Percentiles rank a stretch among this genome's conserved stretches.
Evolutionary conservation across 1,140 invertebrate genomes (phyloP).

Genomic region (Teleopsis dalmanni): DNA sequence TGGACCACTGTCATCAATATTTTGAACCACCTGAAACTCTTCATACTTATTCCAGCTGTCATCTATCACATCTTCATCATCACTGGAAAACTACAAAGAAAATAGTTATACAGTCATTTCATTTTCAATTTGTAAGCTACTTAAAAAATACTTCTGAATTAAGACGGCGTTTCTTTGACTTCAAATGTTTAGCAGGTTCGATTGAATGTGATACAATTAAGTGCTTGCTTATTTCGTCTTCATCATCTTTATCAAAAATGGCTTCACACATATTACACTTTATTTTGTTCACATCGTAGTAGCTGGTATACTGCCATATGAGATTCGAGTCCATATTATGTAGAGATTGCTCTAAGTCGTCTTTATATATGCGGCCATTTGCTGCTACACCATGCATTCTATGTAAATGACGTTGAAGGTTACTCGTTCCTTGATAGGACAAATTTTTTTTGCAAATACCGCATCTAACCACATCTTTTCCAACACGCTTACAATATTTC

Average conservation of each 20-base stretch:
- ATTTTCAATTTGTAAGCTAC: background rate
- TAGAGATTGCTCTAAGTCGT: background rate
- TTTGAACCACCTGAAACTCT: background rate
- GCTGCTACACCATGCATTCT: conserved; percentile 25
- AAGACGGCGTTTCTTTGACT: background rate
- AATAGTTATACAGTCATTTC: background rate
- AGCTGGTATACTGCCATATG: conserved; percentile 15
- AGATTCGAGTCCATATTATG: conserved; percentile 5
- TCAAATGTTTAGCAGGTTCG: background rate
- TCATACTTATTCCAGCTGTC: conserved; percentile 9
- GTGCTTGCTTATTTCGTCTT: conserved; percentile 12
- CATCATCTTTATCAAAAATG: conserved; percentile 17
- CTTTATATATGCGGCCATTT: conserved; percentile 11
- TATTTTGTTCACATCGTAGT: conserved; percentile 9
- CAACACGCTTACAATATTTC: conserved; percentile 20
- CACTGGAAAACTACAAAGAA: background rate
- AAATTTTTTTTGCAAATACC: conserved; percentile 23
- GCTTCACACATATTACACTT: conserved; percentile 27
- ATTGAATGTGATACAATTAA: conserved; percentile 9
- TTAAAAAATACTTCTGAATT: background rate
- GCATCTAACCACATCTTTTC: conserved; percentile 20
- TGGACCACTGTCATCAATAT: conserved; percentile 3
- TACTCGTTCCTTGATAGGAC: conserved; percentile 27
- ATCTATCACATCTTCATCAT: conserved; percentile 1
- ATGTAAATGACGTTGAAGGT: conserved; percentile 26